Base-by-base conservation (phyloP, 2,888 invertebrate genomes). In the Villa cingulata region DNA sequence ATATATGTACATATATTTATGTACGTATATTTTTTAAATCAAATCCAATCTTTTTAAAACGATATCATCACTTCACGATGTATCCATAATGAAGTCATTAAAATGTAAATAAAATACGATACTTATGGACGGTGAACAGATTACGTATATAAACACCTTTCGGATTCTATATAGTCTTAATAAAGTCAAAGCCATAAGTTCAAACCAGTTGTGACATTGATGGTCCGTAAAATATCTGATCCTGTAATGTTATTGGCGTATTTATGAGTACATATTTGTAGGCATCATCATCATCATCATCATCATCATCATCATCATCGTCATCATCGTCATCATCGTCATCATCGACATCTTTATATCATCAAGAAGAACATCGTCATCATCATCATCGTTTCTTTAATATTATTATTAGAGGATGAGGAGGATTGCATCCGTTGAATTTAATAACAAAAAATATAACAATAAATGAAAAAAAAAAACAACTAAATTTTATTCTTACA, bases 151-250 rank as follows among this genome's bases (percentile, higher is more conserved):
- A 39, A 29, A 39, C 45, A 45, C 45, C 40, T 41, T 45, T 39
- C 39, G 45, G 36, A 23, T 23, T 23, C 23, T 23, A 23, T 32
- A 4, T 32, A 32, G 12, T 32, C 3, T 32, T 27, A 27, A 27
- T 12, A 32, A 32, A 32, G 12, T 32, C 29, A 12, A 12, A 12
- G 29, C 29, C 42, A 42, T 47, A 47, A 47, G 47, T 47, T 47
- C 29, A 42, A 47, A 47, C 47, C 42, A 43, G 47, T 47, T 47
- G 27, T 47, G 47, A 47, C 47, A 43, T 47, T 47, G 47, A 47
- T 47, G 47, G 43, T 41, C 37, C 47, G 27, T 47, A 47, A 47
- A 47, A 47, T 47, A 41, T 47, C 47, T 43, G 43, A 47, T 42
- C 43, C 38, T 36, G 42, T 16, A 47, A 43, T 37, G 34, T 47